Conservation (phyloP, 2,797 vertebrate species). For the Anguilla anguilla region DNA sequence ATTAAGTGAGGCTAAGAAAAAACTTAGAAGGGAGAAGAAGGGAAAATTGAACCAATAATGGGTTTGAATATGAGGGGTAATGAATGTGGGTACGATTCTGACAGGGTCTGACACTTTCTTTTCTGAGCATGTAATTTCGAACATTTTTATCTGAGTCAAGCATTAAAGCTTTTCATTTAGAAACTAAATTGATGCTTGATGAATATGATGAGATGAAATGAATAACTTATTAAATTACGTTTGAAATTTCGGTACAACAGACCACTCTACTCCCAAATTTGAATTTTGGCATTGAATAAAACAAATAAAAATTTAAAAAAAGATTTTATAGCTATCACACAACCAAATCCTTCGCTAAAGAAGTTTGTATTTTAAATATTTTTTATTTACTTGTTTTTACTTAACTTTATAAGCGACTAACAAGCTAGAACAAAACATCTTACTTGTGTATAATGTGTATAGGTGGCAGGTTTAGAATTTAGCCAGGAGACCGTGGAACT, state of each 20-base stretch:
- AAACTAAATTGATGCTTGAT: not conserved
- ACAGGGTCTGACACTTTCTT: conserved; percentile 10
- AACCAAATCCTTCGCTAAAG: not conserved
- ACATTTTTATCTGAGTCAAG: not conserved
- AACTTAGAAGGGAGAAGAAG: not conserved
- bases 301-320: not conserved
- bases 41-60: not conserved
- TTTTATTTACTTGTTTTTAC: not conserved
- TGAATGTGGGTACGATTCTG: not conserved
- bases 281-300: not conserved
- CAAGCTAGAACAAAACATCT: not conserved
- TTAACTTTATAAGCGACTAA: not conserved
- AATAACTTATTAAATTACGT: not conserved
- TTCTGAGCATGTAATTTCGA: not conserved
- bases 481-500: no score
- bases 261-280: not conserved
- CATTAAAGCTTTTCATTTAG: not conserved
- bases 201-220: not conserved
- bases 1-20: not conserved
- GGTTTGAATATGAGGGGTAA: not conserved
- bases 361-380: not conserved
- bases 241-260: not conserved
- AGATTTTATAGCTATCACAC: no score
- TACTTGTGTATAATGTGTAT: not conserved
- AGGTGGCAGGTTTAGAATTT: no score